Conservation (phyloP, 2,888 invertebrate genomes). For the Aspidiotus destructor region DNA sequence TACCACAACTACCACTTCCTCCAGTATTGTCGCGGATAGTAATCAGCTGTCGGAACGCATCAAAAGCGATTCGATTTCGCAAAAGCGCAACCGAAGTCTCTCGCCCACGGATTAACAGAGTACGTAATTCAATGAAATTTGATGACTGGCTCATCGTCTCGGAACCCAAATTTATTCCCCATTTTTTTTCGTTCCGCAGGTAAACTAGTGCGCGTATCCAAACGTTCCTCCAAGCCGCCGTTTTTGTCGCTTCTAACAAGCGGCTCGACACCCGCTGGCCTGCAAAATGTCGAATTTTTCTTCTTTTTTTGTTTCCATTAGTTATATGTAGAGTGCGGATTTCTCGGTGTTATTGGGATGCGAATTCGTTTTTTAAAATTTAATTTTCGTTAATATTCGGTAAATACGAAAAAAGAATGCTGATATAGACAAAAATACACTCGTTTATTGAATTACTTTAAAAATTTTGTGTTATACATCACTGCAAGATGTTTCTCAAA, state of each 20-base stretch:
- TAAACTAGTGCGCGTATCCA: constrained; percentile 30
- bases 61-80: constrained; percentile 22
- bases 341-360: too few species aligned
- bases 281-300: constrained; percentile 61
- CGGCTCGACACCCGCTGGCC: constrained; percentile 42
- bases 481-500: too few species aligned
- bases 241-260: constrained; percentile 34
- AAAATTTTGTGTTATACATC: too few species aligned
- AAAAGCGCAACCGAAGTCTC: constrained; percentile 27
- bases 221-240: constrained; percentile 16
- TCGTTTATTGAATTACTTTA: too few species aligned
- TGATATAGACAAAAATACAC: too few species aligned
- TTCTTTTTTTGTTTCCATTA: too few species aligned
- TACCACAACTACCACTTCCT: constrained; percentile 14
- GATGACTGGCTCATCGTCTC: too few species aligned
- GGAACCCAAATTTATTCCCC: not conserved
- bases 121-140: not conserved
- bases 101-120: constrained; percentile 23
- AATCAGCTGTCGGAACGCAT: constrained; percentile 21
- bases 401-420: too few species aligned
- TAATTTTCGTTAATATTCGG: too few species aligned
- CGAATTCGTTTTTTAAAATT: too few species aligned
- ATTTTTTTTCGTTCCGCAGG: constrained; percentile 23
- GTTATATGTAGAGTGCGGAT: too few species aligned
- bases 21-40: constrained; percentile 18